Percentiles rank a stretch among this genome's conserved stretches.
phyloP scores from a whole-genome alignment of 2,888 invertebrate species.

The Epinotia demarniana region DNA sequence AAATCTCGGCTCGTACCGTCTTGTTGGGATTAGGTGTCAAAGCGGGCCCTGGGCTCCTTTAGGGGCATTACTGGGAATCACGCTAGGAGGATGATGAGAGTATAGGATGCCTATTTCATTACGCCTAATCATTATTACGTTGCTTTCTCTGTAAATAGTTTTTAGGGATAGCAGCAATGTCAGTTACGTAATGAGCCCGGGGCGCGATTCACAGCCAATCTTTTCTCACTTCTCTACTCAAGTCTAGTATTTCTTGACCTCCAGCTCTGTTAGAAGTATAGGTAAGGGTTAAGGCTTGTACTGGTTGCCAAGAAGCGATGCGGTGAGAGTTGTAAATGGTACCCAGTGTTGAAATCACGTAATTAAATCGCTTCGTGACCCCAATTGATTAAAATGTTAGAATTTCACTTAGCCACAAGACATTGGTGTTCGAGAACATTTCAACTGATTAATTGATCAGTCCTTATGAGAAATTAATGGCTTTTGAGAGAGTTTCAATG shows the following conservation, averaged over 20 bases:
- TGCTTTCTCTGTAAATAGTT: neutral
- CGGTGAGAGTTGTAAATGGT: neutral
- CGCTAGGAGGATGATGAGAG: too few relatives aligned
- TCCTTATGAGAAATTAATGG: conserved; percentile 42
- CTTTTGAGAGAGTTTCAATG: conserved; percentile 22
- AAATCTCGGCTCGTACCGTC: too few relatives aligned
- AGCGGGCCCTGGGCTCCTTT: too few relatives aligned
- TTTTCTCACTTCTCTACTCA: neutral
- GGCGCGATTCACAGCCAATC: neutral
- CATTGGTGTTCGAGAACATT: conserved; percentile 38
- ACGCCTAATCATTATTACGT: neutral
- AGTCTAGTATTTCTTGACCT: neutral
- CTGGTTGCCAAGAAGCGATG: neutral
- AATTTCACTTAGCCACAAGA: conserved; percentile 47
- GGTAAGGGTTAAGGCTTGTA: neutral
- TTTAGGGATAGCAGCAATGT: neutral
- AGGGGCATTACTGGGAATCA: too few relatives aligned
- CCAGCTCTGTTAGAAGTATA: neutral
- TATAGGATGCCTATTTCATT: neutral
- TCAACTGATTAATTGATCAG: conserved; percentile 40
- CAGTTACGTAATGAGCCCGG: conserved; percentile 9
- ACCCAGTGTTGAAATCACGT: conserved; percentile 28
- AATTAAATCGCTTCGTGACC: conserved; percentile 46
- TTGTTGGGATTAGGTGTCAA: too few relatives aligned
- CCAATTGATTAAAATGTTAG: conserved; percentile 48